Base-by-base conservation (phyloP, 2,888 invertebrate genomes). In the Diarsia dahlii region DNA sequence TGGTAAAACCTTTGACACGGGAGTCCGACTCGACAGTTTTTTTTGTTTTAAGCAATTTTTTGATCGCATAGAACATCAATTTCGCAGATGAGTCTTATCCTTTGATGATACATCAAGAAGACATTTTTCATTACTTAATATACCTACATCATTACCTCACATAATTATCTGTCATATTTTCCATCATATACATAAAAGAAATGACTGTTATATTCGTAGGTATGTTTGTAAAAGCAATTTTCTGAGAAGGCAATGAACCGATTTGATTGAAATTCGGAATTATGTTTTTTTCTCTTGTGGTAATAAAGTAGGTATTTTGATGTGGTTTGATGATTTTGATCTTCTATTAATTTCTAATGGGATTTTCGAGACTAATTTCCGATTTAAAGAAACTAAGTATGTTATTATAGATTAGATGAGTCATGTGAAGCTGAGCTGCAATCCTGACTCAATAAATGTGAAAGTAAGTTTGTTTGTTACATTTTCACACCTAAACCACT, bases 211-310 rank as follows among this genome's bases (percentile, higher is more conserved):
- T 48, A 63, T 66, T 39, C 13, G 15, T 28, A 50, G 65, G 46
- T 74, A 63, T 79, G 45, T 79, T 70, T 46, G 48, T 66, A 48
- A 83, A 72, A 83, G 69, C 80, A 83, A 83, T 79, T 82, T 83
- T 66, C 84, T 74, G 60, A 15, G 28, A 48, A 60, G 72, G 20
- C 71, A 90, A 79, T 77, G 84, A 73, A 80, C 82, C 84, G 82
- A 45, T 72, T 62, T 54, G 83, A 81, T 74, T 71, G 74, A 75
- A 82, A 78, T 70, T 74, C 56, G 54, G 66, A 80, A 83, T 75
- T 54, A 83, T 69, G 20, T 66, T 52, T 69, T 72, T 69, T 50
- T 67, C 46, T 50, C 45, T 48, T 34, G 67, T 34, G n/a, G 45
- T 39, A 50, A 70, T 68, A 39, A 64, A 46, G 45, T 46, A 45